A percentile compares a stretch with the other conserved stretches of the same genome.
phyloP scores from a whole-genome alignment of 2,113 vertebrate species.

The Catagonus wagneri region DNA sequence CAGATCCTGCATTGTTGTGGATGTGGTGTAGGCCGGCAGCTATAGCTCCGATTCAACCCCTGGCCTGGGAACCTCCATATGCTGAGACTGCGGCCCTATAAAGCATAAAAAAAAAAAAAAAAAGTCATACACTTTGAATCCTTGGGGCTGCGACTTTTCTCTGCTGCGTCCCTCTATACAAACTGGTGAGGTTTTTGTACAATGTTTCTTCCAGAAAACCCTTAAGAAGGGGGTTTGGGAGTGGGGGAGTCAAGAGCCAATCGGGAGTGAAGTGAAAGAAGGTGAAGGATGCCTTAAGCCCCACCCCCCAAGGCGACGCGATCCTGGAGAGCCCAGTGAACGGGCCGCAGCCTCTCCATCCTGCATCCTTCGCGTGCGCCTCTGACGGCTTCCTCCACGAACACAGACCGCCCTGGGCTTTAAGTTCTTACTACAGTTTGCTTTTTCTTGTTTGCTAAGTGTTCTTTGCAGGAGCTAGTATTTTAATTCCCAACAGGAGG shows the following conservation, averaged over 20 bases:
- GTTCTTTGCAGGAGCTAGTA: fast-evolving
- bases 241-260: background rate
- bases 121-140: background rate
- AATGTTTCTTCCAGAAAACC: background rate
- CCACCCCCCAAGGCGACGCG: fast-evolving
- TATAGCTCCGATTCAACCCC: no score
- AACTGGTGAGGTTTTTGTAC: background rate
- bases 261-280: background rate
- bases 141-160: background rate
- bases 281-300: background rate
- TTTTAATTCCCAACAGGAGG: background rate
- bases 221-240: no score
- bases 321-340: background rate
- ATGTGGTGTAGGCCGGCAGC: no score
- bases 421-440: fast-evolving
- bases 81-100: no score
- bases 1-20: no score
- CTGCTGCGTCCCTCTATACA: fast-evolving
- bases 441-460: background rate
- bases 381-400: background rate
- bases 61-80: no score
- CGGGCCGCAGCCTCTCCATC: background rate
- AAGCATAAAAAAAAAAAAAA: no score
- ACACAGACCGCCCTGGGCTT: fast-evolving
- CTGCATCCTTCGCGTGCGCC: background rate